Base-by-base conservation (phyloP, 2,797 vertebrate species). In the Dallia pectoralis region DNA sequence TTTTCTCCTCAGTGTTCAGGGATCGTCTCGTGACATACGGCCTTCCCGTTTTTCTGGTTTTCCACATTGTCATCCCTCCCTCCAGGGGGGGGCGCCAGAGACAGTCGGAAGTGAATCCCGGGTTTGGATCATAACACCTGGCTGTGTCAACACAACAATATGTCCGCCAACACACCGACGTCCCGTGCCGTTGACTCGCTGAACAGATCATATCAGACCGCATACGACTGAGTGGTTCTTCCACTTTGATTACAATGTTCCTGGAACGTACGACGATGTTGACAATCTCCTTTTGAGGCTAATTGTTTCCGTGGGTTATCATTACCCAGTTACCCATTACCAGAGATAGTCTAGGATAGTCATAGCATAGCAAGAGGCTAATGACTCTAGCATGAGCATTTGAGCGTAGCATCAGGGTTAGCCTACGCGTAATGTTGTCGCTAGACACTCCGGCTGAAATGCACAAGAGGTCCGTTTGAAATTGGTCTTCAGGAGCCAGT, bases 171-270 rank as follows among this genome's bases (percentile, higher is more conserved):
- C 86, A 90, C 73, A 73, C 80, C 74, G 75, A 80, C 53, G 80
- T 88, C 82, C 75, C 72, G 82, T 78, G 74, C 88, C 87, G 88
- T 90, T 89, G 88, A 91, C 86, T 87, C 82, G 81, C 53, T 73
- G 87, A 88, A 82, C 75, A 77, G 74, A 84, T 89, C 80, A 80
- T 48, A 82, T 74, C 68, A 73, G 77, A 74, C 69, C 47, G 51
- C 25, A 18, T 29, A 7, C 32, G 5, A 40, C 64, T 1, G 8
- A 8, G 40, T 67, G 32, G 27, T 1, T 33, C 22, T 22, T 67
- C 40, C 65, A 67, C 40, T 22, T 19, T 47, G 33, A 47, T 44
- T 44, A 7, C 0, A 27, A 27, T 47, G 19, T 6, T 36, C 47
- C 16, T 40, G 8, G 47, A 27, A 67, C 27, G 0, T 3, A 11